These are phyloP conservation scores for Leptodactylus fallax DNA, from an alignment of 2,797 vertebrate genomes.

Conservation along the genomic window DNA sequence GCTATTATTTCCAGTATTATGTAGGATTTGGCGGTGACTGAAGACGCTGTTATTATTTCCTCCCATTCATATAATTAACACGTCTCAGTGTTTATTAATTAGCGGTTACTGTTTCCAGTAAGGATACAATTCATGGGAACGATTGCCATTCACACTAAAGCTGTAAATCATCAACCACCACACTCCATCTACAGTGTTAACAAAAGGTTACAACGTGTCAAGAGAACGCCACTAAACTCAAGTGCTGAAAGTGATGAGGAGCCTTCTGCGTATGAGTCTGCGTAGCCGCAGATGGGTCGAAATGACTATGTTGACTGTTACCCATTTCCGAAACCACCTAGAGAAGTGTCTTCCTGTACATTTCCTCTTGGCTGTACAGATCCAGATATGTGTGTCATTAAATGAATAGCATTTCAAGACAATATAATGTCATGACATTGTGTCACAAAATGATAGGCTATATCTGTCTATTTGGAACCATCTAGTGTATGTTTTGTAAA, in stretches of 20 bases:
- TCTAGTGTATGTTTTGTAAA: too few relatives aligned
- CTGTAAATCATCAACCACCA: not conserved
- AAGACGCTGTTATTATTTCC: slow-evolving; percentile 6
- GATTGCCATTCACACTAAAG: slow-evolving; percentile 6
- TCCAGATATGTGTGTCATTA: too few relatives aligned
- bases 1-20: not conserved
- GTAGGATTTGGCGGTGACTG: not conserved
- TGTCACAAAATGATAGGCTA: too few relatives aligned
- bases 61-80: slow-evolving; percentile 32
- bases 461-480: too few relatives aligned
- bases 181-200: not conserved
- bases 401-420: too few relatives aligned
- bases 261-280: not conserved
- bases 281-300: not conserved
- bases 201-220: slow-evolving; percentile 26
- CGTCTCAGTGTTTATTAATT: slow-evolving; percentile 29
- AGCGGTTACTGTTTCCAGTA: slow-evolving; percentile 33
- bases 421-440: too few relatives aligned
- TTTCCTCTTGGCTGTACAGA: too few relatives aligned
- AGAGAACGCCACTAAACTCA: not conserved
- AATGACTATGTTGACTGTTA: not conserved
- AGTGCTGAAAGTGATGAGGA: not conserved
- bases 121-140: slow-evolving; percentile 14
- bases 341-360: too few relatives aligned
- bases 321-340: too few relatives aligned